Evolutionary conservation across 2,888 invertebrate species (phyloP), one percentile per base, ranked within the genome.

Genomic region (Ophion costatus): DNA sequence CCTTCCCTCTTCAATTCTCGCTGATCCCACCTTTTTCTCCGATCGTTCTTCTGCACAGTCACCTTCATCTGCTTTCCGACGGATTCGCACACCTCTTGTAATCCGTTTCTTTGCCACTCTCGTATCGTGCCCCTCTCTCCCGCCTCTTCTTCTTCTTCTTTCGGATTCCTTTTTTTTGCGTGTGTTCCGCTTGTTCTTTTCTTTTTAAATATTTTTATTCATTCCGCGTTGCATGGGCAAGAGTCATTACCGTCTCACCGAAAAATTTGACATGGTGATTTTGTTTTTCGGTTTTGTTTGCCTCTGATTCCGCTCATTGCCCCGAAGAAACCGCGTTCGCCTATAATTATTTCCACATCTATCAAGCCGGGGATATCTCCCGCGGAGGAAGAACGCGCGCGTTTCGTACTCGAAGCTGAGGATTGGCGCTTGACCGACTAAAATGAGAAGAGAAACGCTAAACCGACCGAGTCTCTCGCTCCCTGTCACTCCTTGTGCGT

Each of bases 321-420:
- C 66, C 3, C 78, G 82, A 82, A 85, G 84, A 86, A 90, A 89
- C 89, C 84, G 90, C 83, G 82, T 92, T 92, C 92, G 89, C 91
- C 93, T 93, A 93, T 93, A 93, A 93, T 93, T 93, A 93, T 93
- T 93, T 93, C 90, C 92, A 93, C 93, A 93, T 93, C 93, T 93
- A 93, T 93, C 93, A 93, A 87, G 80, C 89, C 89, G 89, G 87
- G 85, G 83, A 82, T 57, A 87, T 87, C 86, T 87, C 84, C 61
- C 71, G 82, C 76, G 70, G 79, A 38, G 20, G 56, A 20, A 69
- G 22, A 51, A 22, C 64, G 33, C 24, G 67, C 69, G 69, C 14
- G 59, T 69, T 78, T 69, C 77, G 38, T 57, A 57, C 66, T 87
- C 90, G 90, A 90, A 91, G 91, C 90, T 89, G 89, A 91, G 90